Evolutionary conservation across 2,797 vertebrate species (phyloP).

Genomic region (Peromyscus eremicus): DNA sequence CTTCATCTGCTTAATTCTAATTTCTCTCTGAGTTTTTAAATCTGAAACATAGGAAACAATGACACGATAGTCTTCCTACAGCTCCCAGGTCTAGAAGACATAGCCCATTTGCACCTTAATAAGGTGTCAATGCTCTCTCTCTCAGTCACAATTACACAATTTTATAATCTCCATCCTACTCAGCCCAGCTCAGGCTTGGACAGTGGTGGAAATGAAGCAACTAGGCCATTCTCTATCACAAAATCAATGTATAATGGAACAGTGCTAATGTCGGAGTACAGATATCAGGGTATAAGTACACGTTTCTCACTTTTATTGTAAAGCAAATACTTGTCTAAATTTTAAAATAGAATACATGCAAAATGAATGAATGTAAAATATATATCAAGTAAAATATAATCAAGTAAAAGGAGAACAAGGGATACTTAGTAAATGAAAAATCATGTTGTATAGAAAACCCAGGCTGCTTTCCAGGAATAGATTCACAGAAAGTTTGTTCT

Average conservation of each 20-base stretch:
- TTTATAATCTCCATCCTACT: background rate
- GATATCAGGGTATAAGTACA: background rate
- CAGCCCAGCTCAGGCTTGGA: rapidly evolving
- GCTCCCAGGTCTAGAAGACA: background rate
- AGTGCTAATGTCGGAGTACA: background rate
- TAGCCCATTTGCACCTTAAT: background rate
- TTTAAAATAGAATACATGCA: background rate
- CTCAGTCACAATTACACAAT: background rate
- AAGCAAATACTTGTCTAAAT: background rate
- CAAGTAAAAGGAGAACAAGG: background rate
- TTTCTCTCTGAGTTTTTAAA: background rate
- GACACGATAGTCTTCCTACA: background rate
- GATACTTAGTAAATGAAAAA: background rate
- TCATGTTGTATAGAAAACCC: background rate
- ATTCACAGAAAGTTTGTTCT: background rate
- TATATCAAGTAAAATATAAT: background rate
- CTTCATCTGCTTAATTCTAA: background rate
- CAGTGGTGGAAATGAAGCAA: background rate
- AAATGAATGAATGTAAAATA: background rate
- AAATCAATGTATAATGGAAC: background rate
- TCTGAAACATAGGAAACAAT: background rate
- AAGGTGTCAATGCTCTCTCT: background rate
- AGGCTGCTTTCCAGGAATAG: background rate
- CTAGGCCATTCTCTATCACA: background rate
- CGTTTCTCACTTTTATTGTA: background rate